Conservation (phyloP, 2,797 vertebrate genomes). For the Periparus ater region DNA sequence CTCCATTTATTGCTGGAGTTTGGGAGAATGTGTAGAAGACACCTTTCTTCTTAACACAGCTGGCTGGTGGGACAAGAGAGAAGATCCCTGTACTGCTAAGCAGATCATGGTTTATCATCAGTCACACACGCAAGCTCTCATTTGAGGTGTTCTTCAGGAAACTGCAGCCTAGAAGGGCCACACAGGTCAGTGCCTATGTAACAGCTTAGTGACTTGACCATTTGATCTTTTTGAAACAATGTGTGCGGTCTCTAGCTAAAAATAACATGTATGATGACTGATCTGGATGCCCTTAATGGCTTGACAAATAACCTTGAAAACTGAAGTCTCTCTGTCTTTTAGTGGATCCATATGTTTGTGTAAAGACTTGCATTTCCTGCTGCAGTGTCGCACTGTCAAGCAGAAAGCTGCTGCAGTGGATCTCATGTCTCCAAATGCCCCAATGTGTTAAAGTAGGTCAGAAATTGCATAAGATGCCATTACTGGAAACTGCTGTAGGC, state of each 20-base stretch:
- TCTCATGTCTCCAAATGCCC: neutral
- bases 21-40: neutral
- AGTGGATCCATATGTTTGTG: neutral
- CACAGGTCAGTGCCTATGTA: neutral
- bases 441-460: constrained; percentile 49
- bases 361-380: neutral
- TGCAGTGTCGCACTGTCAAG: neutral
- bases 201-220: neutral
- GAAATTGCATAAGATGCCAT: constrained; percentile 63
- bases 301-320: neutral
- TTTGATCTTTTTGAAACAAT: neutral
- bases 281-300: neutral
- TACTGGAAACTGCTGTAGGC: constrained; percentile 62
- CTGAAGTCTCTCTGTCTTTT: neutral
- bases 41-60: neutral
- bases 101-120: neutral
- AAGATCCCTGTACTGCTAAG: neutral
- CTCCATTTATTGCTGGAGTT: neutral
- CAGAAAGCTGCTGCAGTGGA: constrained; percentile 16
- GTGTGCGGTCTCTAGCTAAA: neutral
- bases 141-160: neutral
- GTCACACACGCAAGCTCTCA: neutral
- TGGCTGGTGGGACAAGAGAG: neutral
- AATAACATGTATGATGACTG: neutral
- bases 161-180: neutral